Evolutionary conservation across 1,140 invertebrate genomes (phyloP), one percentile per base, ranked within the genome.

Genomic region (Papilio polytes): DNA sequence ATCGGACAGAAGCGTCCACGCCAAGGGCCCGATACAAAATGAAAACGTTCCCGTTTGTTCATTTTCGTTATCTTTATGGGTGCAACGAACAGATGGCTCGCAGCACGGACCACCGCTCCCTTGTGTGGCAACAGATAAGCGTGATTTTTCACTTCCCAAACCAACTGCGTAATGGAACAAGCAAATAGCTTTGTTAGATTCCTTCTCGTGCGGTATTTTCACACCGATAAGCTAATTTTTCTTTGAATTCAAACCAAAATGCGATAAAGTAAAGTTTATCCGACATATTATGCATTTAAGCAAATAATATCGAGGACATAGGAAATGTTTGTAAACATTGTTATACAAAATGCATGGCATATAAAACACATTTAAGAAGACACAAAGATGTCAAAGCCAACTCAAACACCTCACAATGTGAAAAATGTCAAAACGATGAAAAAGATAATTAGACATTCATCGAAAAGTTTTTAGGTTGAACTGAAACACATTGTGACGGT

Each of bases 141-240:
- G 91, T 94, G 92, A 93, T 92, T 94, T 94, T 94, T 94, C 89
- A 91, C 91, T 92, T 93, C 91, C 91, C 87, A 94, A 94, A 93
- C 89, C 90, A 91, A 88, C 88, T 89, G 90, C 81, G 85, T 93
- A 91, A 93, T 91, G 88, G 84, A 88, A 85, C 87, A 84, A 80
- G 87, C 89, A 92, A 93, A 92, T 86, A 92, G 84, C 85, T 86
- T 87, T 85, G 85, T 87, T 88, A 88, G 88, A 88, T 87, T 85
- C 89, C 83, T 89, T 86, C 85, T 83, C 86, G 81, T 86, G 73
- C 63, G 83, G 84, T 86, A 83, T 86, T 87, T 92, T 91, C 87
- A 87, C 90, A 89, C 80, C 73, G 72, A 18, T 53, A 79, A 88
- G 87, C 89, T 90, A 91, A 91, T 92, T 91, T 87, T 90, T 88